Evolutionary conservation across 35 echinoderm and acorn worm species (phyloP).

Genomic region (Strongylocentrotus purpuratus): DNA sequence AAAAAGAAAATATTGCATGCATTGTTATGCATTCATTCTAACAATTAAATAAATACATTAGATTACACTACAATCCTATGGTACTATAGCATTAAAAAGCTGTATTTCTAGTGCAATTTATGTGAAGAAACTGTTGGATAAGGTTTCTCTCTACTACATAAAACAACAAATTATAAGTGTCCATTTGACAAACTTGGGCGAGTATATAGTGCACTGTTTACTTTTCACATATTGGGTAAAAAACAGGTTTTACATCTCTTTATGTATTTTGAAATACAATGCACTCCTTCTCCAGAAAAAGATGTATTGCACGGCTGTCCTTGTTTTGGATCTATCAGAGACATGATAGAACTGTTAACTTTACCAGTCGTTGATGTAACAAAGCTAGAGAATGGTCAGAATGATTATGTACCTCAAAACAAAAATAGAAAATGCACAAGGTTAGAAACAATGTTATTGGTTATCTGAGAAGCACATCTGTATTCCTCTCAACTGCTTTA

Average conservation of each 20-base stretch:
- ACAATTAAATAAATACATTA: background rate
- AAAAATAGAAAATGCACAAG: conserved; percentile 3
- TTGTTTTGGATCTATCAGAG: too few species aligned
- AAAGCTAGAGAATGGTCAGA: too few species aligned
- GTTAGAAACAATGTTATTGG: conserved; percentile 11
- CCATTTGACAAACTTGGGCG: too few species aligned
- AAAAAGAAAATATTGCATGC: background rate
- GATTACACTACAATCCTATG: background rate
- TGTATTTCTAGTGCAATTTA: background rate
- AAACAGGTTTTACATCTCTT: background rate
- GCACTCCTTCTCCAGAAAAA: background rate
- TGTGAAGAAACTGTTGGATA: background rate
- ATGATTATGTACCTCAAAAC: background rate
- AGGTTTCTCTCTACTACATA: background rate
- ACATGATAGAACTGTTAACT: too few species aligned
- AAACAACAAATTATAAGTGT: background rate
- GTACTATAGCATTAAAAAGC: background rate
- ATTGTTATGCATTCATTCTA: background rate
- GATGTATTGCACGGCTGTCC: too few species aligned
- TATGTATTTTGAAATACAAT: background rate
- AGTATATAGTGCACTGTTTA: background rate
- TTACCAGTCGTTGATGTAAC: too few species aligned
- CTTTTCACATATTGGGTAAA: background rate
- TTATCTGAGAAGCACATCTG: background rate
- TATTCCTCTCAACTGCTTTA: background rate